Percentiles rank a stretch among this genome's conserved stretches.
Conservation (phyloP, 1,140 invertebrate species). For the Aradophagus sp. region DNA sequence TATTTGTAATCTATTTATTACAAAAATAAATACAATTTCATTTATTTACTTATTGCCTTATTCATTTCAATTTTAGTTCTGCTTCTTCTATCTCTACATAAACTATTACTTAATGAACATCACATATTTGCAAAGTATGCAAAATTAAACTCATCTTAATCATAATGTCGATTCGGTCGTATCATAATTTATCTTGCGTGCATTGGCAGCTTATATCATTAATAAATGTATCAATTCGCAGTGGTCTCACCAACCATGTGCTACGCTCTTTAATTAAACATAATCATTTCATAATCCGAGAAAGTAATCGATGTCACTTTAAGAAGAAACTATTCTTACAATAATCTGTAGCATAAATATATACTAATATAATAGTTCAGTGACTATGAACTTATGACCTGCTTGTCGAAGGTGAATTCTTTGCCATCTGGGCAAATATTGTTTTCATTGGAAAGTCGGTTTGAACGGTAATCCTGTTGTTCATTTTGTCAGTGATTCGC, state of each 20-base stretch:
- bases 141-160: too few species aligned
- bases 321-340: slow-evolving; percentile 28
- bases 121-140: too few species aligned
- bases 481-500: slow-evolving; percentile 20
- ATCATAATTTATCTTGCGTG: slow-evolving; percentile 48
- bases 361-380: slow-evolving; percentile 59
- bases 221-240: slow-evolving; percentile 44
- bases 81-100: too few species aligned
- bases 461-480: slow-evolving; percentile 21
- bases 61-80: too few species aligned
- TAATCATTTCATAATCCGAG: slow-evolving; percentile 61
- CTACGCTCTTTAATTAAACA: slow-evolving; percentile 49
- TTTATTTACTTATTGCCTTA: too few species aligned
- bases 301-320: slow-evolving; percentile 45
- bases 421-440: slow-evolving; percentile 55
- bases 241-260: slow-evolving; percentile 26
- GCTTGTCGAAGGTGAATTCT: slow-evolving; percentile 56
- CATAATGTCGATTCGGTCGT: slow-evolving; percentile 21
- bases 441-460: too few species aligned
- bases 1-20: too few species aligned
- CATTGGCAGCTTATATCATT: slow-evolving; percentile 36
- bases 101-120: too few species aligned
- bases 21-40: too few species aligned
- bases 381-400: slow-evolving; percentile 66
- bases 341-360: slow-evolving; percentile 46